Base-by-base conservation (phyloP, 2,888 invertebrate genomes). In the Ichneumon xanthorius region DNA sequence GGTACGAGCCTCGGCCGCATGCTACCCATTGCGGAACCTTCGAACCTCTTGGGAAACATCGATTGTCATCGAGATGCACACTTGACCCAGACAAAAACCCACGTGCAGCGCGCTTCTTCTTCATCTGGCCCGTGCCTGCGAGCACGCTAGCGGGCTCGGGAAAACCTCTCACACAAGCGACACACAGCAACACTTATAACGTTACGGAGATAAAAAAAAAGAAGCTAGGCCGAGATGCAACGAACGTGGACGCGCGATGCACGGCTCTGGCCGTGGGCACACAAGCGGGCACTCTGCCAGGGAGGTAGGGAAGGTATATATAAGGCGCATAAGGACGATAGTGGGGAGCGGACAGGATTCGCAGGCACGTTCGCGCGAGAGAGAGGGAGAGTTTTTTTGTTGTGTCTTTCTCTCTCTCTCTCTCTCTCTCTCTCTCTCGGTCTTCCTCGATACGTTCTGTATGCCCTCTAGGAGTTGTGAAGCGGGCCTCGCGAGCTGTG, bases 21-120 rank as follows among this genome's bases (percentile, higher is more conserved):
- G 70, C 53, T 61, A 33, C 26, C 73, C 73, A 77, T 80, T 76
- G 80, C 82, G 76, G 76, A 82, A 80, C 71, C 82, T 80, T 83
- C 85, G 82, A 72, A 77, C 68, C 82, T 83, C 82, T 80, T 85
- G 79, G 65, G 80, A 72, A 82, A 79, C 73, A 78, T 78, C 84
- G 87, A 86, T 76, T 85, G 86, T 89, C 88, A 87, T 90, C 89
- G 89, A 84, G 88, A 89, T 89, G 86, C 89, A 90, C 89, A 88
- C 90, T 90, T 89, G 91, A 91, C 91, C 89, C 88, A 91, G 89
- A 85, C 81, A 79, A 90, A 89, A 87, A 86, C 67, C 86, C 82
- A 85, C 82, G 82, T 76, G 83, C 86, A 72, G 70, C 75, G 67
- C 58, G 50, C 19, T 45, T 45, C 45, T 40, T 40, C 67, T 33